Evolutionary conservation across 2,113 vertebrate species (phyloP).

Genomic region (Clarias gariepinus): DNA sequence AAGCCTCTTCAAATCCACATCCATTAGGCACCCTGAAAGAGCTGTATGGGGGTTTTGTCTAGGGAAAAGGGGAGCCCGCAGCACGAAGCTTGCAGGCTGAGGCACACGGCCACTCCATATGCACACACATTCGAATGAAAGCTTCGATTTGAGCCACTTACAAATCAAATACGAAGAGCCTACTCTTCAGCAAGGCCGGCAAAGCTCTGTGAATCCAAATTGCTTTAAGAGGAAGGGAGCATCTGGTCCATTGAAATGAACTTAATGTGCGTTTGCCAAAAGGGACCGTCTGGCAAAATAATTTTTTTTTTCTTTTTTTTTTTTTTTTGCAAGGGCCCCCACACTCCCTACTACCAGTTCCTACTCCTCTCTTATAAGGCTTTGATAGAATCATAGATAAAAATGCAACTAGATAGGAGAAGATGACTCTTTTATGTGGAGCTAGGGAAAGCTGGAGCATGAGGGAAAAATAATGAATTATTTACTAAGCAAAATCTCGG

Average conservation of each 20-base stretch:
- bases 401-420: slow-evolving; percentile 42
- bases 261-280: slow-evolving; percentile 58
- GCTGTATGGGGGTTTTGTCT: slow-evolving; percentile 53
- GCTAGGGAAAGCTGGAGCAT: slow-evolving; percentile 1
- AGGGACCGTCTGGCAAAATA: slow-evolving; percentile 58
- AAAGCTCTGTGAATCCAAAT: slow-evolving; percentile 56
- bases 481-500: slow-evolving; percentile 35
- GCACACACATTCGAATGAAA: slow-evolving; percentile 52
- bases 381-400: slow-evolving; percentile 45
- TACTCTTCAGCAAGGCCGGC: slow-evolving; percentile 53
- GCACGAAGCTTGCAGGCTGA: slow-evolving; percentile 38
- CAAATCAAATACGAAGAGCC: slow-evolving; percentile 55
- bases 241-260: slow-evolving; percentile 61
- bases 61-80: slow-evolving; percentile 45
- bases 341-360: slow-evolving; percentile 33
- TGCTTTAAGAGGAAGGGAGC: slow-evolving; percentile 61
- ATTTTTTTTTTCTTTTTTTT: slow-evolving; percentile 28
- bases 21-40: slow-evolving; percentile 53
- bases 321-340: slow-evolving; percentile 33
- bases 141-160: slow-evolving; percentile 59
- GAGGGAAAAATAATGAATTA: slow-evolving; percentile 21
- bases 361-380: slow-evolving; percentile 37
- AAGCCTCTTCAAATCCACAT: slow-evolving; percentile 47
- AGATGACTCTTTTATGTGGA: slow-evolving; percentile 49
- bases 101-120: slow-evolving; percentile 53